Evolutionary conservation across 1,140 invertebrate genomes (phyloP).

Genomic region (Drosophila murphyi): DNA sequence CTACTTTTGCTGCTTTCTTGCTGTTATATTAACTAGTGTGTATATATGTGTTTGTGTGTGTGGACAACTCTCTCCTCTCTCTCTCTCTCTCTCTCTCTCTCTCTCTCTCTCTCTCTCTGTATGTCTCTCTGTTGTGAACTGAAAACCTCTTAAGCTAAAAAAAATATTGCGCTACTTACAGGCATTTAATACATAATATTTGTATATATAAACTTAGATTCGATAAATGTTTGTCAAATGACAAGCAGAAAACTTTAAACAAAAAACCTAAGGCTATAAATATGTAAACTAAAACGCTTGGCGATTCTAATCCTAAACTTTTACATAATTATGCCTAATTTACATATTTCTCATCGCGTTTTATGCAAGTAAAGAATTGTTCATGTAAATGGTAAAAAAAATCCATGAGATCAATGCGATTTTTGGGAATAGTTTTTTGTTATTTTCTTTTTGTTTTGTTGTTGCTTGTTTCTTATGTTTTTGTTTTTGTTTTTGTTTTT

Average conservation of each 20-base stretch:
- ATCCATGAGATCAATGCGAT: constrained; percentile 84
- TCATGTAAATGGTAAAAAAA: constrained; percentile 76
- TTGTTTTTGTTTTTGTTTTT: constrained; percentile 46
- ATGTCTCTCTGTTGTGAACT: background rate
- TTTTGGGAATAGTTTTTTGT: constrained; percentile 83
- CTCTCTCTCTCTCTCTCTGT: background rate
- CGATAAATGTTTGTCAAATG: constrained; percentile 23
- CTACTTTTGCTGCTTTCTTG: constrained; percentile 39
- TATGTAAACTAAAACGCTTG: constrained; percentile 79
- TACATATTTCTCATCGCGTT: constrained; percentile 61
- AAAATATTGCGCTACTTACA: constrained; percentile 47
- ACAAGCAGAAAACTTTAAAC: constrained; percentile 41
- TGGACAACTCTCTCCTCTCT: background rate
- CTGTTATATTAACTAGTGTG: constrained; percentile 44
- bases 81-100: constrained; percentile 10
- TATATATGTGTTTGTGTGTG: constrained; percentile 1
- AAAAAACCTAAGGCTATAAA: constrained; percentile 42
- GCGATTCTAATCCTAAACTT: constrained; percentile 69
- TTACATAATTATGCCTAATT: constrained; percentile 52
- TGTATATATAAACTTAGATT: constrained; percentile 34
- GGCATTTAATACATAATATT: constrained; percentile 36
- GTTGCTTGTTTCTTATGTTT: constrained; percentile 49
- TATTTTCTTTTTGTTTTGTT: constrained; percentile 54
- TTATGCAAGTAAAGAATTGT: constrained; percentile 62
- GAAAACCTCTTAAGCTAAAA: constrained; percentile 17